Conservation (phyloP, 2,888 invertebrate species). For the Campopleginae sp. region DNA sequence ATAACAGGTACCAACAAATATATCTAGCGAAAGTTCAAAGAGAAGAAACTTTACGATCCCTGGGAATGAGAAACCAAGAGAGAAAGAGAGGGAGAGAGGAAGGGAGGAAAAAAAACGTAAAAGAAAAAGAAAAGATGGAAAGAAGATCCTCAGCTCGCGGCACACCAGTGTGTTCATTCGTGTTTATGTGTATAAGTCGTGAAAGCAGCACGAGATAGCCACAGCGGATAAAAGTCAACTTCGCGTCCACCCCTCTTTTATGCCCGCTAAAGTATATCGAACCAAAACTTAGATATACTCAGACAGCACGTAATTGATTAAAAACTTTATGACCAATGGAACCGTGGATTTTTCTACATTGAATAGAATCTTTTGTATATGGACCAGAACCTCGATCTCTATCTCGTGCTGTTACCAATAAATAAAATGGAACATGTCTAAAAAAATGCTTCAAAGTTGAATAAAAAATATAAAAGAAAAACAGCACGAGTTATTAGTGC, state of each 20-base stretch:
- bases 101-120: neutral
- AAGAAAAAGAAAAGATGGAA: conserved; percentile 17
- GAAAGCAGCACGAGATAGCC: conserved; percentile 40
- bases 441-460: conserved; percentile 31
- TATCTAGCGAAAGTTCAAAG: conserved; percentile 40
- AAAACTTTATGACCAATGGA: conserved; percentile 62
- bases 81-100: neutral
- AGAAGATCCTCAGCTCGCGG: conserved; percentile 19
- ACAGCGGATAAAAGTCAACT: conserved; percentile 35
- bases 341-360: conserved; percentile 53
- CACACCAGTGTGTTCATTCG: conserved; percentile 1
- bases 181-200: conserved; percentile 22
- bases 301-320: conserved; percentile 62
- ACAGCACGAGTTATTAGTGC: conserved; percentile 30
- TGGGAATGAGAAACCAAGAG: neutral
- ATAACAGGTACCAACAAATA: conserved; percentile 51
- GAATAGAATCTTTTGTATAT: neutral
- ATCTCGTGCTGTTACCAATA: conserved; percentile 26
- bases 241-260: neutral
- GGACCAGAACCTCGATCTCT: neutral
- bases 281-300: conserved; percentile 34
- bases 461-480: conserved; percentile 46
- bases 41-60: conserved; percentile 58
- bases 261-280: conserved; percentile 29
- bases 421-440: conserved; percentile 28